Evolutionary conservation across 2,888 invertebrate genomes (phyloP), one percentile per base, ranked within the genome.

Genomic region (Arctia plantaginis): DNA sequence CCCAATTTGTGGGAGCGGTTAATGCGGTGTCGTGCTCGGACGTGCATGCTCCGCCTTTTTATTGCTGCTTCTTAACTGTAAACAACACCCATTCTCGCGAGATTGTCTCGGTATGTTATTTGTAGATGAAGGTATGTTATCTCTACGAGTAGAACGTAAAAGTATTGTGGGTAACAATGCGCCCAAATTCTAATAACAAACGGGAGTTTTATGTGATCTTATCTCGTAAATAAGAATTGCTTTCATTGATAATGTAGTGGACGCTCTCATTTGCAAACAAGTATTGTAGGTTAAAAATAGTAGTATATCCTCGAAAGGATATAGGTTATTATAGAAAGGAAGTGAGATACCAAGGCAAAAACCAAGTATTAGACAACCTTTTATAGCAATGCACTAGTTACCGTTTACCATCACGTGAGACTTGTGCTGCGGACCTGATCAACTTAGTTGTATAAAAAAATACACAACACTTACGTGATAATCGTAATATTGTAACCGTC

Each of bases 11-110:
- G 91, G 88, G 89, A 89, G 90, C 89, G 87, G 90, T 92, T 93
- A 92, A 92, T 93, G 94, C 89, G 88, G 88, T 91, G 93, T 93
- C 94, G 93, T 94, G 94, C 90, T 83, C 89, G 87, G 84, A 87
- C 92, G 92, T 92, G 92, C 92, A 92, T 92, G 94, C 93, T 90
- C 94, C 94, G 94, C 94, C 94, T 94, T 94, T 95, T 95, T 95
- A 94, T 95, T 92, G 87, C 94, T 94, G 94, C 93, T 94, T 93
- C 94, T 91, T 94, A 93, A 94, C 94, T 93, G 94, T 94, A 93
- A 91, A 94, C 93, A 92, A 94, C 94, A 94, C 94, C 95, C 94
- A 95, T 94, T 93, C 90, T 89, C 83, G 86, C 77, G 75, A 88
- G 87, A 88, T 88, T 89, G 90, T 87, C 90, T 89, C 87, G 86